Evolutionary conservation across 2,113 vertebrate genomes (phyloP), one percentile per base, ranked within the genome.

Genomic region (Pseudorectes ferrugineus): DNA sequence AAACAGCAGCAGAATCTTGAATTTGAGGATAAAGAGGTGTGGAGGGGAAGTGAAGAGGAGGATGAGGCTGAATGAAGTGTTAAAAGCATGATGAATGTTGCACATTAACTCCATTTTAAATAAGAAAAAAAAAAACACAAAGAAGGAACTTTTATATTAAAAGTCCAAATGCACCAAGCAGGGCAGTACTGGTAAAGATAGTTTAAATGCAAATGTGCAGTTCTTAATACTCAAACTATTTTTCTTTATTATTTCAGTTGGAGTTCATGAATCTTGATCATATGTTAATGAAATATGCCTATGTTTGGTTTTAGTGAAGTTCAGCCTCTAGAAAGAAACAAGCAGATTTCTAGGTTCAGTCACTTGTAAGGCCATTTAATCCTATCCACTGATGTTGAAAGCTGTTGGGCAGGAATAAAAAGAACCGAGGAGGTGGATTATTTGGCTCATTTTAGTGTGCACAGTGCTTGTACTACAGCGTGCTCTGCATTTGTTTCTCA

Each of bases 371-470:
- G 77, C 62, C 21, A 15, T 78, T 91, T 89, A 87, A 70, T 82
- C 42, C 58, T 49, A 3, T 40, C 77, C 77, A 35, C 29, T 76
- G 62, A 61, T 65, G 73, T 42, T 91, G 74, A 79, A 95, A 88
- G 62, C 78, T 94, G 45, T 87, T 91, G 84, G 89, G 46, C 78
- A 89, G 71, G 71, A 89, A 85, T 82, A 43, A 87, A 91, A 89
- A 81, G 66, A 38, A 82, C 46, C 12, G 28, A 71, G 45, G 66
- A 83, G 54, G 71, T 76, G 63, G 51, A 76, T 89, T 89, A 43
- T 94, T 93, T 89, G 93, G 62, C 94, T 94, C 14, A 1, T 65
- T 92, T 72, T 46, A 19, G 33, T 29, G 45, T 57, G 58, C 33
- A 5, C 36, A 35, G 66, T 72, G 54, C 49, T 63, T 33, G 20